A percentile compares a stretch with the other conserved stretches of the same genome.
These are phyloP conservation scores for Fringilla coelebs DNA, from an alignment of 2,797 vertebrate species.

Conservation along the genomic window DNA sequence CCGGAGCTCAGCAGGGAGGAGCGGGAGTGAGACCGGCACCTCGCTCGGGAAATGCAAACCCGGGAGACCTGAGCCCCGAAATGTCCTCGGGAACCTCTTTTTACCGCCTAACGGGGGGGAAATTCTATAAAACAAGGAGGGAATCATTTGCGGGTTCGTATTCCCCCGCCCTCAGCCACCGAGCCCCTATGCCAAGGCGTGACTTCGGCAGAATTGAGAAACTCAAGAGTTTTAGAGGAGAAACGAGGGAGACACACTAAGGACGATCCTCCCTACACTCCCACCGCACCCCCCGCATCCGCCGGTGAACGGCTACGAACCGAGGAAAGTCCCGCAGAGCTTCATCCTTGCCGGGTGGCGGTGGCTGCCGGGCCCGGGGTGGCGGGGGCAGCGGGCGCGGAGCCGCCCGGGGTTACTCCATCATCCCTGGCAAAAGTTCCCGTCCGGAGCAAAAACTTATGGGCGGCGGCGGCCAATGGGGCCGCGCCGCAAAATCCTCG, in stretches of 20 bases:
- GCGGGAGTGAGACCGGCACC: accelerated
- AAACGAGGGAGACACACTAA: not conserved
- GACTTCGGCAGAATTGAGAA: not conserved
- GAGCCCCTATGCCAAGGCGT: not conserved
- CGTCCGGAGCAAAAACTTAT: conserved; percentile 83
- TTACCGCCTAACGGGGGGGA: accelerated
- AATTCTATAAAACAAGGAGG: not conserved
- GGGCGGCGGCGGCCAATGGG: conserved; percentile 78
- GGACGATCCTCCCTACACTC: not conserved
- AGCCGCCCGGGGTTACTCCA: conserved; percentile 72
- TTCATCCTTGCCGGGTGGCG: conserved; percentile 82
- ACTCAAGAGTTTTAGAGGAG: not conserved
- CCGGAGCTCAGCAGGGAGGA: not conserved
- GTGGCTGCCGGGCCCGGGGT: conserved; percentile 8
- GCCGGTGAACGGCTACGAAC: conserved; percentile 77
- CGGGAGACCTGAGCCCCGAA: not conserved
- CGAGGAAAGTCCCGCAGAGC: conserved; percentile 90
- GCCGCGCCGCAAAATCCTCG: conserved; percentile 60
- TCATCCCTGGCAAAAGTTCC: conserved; percentile 80
- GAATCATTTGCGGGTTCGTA: not conserved
- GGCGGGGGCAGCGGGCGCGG: not conserved
- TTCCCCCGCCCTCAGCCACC: too few species aligned
- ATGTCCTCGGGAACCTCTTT: accelerated
- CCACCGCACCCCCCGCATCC: not conserved
- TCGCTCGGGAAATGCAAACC: not conserved